Base-by-base conservation (phyloP, 2,888 invertebrate species). In the Sicus ferrugineus region DNA sequence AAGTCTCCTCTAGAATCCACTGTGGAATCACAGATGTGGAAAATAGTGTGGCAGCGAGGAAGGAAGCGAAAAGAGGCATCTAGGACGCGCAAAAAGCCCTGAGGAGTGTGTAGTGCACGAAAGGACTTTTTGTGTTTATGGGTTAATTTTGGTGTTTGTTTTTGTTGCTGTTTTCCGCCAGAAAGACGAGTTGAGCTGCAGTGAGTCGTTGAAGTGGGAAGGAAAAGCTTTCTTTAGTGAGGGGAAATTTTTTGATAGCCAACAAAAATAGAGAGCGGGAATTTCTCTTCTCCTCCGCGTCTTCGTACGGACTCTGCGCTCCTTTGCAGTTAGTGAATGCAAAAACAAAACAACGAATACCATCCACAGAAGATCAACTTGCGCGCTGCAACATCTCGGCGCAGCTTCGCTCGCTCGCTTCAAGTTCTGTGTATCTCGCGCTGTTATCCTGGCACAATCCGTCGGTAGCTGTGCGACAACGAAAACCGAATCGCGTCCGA, bases 401-500 rank as follows among this genome's bases (percentile, higher is more conserved):
- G 9, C 26, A 28, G 21, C 14, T 26, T 54, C 26, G 11, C 16
- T 26, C 54, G n/a, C 28, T 54, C 54, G 54, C 26, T 54, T 31
- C 23, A 28, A 5, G 64, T 64, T 64, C 23, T 52, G 64, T 64
- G 50, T 64, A 52, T 64, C 46, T 52, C 46, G 19, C 48, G 59
- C 31, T 54, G 26, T 54, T 54, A 28, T 54, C 21, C 21, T 23
- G 9, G 23, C 30, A 34, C n/a, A 16, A 38, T 42, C 58, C 42
- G 46, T 46, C 21, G 11, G 26, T 58, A 30, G 69, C 52, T 54
- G 67, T 69, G 73, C 72, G 73, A 75, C 72, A 76, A 74, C 72
- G 72, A 74, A 73, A 73, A 67, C 54, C 67, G 64, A 73, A 72
- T 74, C 70, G 72, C 74, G 74, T 73, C 71, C 73, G n/a, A n/a